Conservation (phyloP, 2,797 vertebrate species). For the Somateria mollissima region DNA sequence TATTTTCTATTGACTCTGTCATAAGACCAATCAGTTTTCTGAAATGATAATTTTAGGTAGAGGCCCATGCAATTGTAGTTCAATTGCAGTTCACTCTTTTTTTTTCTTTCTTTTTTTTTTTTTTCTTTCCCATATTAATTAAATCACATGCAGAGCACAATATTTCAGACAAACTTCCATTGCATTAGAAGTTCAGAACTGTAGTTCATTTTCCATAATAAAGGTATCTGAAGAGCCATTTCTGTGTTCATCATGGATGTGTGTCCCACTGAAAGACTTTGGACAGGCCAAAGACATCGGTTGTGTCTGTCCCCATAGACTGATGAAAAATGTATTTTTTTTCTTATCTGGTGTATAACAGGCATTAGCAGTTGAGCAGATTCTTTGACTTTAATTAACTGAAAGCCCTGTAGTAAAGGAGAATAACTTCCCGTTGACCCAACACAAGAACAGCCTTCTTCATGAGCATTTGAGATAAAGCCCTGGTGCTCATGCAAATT, state of each 20-base stretch:
- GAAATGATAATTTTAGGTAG: background rate
- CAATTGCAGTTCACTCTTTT: background rate
- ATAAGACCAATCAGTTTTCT: background rate
- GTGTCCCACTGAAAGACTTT: background rate
- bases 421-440: constrained; percentile 39
- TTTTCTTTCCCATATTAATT: background rate
- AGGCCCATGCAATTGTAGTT: background rate
- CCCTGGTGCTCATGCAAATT: constrained; percentile 26
- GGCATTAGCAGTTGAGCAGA: constrained; percentile 4
- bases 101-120: too few relatives aligned
- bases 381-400: constrained; percentile 30
- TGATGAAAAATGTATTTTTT: background rate
- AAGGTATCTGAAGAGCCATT: background rate
- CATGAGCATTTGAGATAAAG: constrained; percentile 22
- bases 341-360: constrained; percentile 11
- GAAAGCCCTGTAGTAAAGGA: constrained; percentile 22
- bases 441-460: background rate
- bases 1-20: background rate
- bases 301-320: background rate
- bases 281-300: background rate
- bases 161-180: background rate
- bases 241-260: background rate
- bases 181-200: background rate
- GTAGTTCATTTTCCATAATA: background rate
- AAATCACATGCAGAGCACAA: background rate